phyloP scores from a whole-genome alignment of 2,113 vertebrate species.

The Steatornis caripensis region DNA sequence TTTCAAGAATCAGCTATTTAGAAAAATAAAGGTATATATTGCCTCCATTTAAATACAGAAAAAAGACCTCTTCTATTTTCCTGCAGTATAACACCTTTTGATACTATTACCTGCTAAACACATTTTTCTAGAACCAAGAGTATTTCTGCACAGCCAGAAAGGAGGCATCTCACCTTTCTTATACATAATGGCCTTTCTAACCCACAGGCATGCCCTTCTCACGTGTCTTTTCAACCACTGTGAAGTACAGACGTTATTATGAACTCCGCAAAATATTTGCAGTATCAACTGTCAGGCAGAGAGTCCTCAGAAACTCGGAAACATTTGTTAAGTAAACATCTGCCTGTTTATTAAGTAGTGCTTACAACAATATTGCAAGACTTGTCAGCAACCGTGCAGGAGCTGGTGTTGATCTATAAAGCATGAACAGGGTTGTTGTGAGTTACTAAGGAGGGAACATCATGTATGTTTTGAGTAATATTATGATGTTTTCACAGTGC shows the following conservation, averaged over 20 bases:
- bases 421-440: background rate
- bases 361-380: background rate
- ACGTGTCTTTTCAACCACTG: background rate
- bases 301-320: background rate
- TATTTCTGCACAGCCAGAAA: background rate
- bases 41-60: background rate
- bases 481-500: background rate
- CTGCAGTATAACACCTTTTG: background rate
- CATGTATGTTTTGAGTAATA: background rate
- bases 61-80: background rate
- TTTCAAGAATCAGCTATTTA: slow-evolving; percentile 12
- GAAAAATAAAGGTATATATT: background rate
- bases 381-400: background rate
- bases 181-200: background rate
- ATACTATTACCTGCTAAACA: background rate
- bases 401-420: background rate
- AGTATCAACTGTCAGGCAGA: background rate
- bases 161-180: background rate
- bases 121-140: background rate
- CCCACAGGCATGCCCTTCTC: background rate
- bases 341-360: background rate
- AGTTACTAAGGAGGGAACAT: background rate
- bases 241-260: background rate
- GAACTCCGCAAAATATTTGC: background rate
- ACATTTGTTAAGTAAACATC: background rate